Conservation (phyloP, 2,797 vertebrate genomes). For the Platalea minor region DNA sequence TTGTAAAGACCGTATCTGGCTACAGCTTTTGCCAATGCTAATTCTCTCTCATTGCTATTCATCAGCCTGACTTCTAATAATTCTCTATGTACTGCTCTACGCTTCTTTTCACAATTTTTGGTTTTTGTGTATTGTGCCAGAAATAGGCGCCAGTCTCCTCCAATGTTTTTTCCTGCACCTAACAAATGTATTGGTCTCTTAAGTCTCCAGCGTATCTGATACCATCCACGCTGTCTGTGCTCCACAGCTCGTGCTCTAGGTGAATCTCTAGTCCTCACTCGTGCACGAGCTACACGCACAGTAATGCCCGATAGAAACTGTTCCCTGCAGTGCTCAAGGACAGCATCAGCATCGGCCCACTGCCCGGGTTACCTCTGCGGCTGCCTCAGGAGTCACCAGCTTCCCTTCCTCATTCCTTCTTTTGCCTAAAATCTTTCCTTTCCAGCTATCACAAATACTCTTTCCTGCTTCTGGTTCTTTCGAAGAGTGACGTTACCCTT, state of each 20-base stretch:
- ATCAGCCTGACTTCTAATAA: not conserved
- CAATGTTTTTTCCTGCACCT: not conserved
- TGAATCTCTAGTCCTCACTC: not conserved
- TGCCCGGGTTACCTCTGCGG: fast-evolving
- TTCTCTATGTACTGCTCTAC: not conserved
- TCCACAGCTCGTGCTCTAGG: not conserved
- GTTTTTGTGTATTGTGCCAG: not conserved
- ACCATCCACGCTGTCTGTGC: not conserved
- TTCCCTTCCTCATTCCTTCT: not conserved
- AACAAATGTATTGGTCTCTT: not conserved
- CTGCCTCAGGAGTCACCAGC: not conserved
- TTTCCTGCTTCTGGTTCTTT: not conserved
- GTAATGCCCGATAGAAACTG: not conserved
- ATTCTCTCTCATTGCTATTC: not conserved
- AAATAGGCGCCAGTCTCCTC: not conserved
- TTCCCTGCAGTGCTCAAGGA: not conserved
- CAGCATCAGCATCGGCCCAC: not conserved
- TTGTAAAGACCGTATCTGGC: not conserved
- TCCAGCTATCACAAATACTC: not conserved
- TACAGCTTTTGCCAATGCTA: not conserved
- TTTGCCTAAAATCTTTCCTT: not conserved
- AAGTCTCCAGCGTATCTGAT: not conserved
- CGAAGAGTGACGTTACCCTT: not conserved
- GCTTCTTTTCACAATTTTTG: not conserved
- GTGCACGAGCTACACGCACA: no score